Evolutionary conservation across 2,113 vertebrate genomes (phyloP).

Genomic region (Paracanthobrama guichenoti): DNA sequence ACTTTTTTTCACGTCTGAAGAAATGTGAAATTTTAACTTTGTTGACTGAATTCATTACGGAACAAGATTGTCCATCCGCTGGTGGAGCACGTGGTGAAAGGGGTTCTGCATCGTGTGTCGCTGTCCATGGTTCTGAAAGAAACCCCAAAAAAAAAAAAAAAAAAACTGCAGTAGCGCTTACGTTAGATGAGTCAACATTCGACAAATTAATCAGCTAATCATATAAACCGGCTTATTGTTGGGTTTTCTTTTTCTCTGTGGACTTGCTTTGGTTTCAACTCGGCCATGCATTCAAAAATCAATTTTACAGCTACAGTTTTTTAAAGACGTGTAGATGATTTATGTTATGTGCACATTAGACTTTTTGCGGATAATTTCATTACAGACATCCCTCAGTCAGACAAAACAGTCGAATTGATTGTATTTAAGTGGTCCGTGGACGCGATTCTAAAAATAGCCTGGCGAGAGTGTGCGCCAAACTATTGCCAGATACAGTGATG

Average conservation of each 20-base stretch:
- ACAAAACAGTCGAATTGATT: slow-evolving; percentile 45
- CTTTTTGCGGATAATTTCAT: background rate
- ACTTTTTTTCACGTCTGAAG: background rate
- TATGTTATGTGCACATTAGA: background rate
- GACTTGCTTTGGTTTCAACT: background rate
- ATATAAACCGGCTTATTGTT: background rate
- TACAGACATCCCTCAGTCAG: background rate
- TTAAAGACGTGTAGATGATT: background rate
- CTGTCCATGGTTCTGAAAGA: slow-evolving; percentile 46
- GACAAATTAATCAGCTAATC: background rate
- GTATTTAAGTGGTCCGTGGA: slow-evolving; percentile 24
- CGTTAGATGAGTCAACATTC: background rate
- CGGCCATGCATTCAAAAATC: no score
- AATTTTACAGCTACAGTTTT: background rate
- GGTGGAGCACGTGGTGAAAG: background rate
- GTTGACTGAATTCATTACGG: background rate
- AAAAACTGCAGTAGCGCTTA: background rate
- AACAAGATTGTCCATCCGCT: background rate
- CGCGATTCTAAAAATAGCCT: slow-evolving; percentile 50
- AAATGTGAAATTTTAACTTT: background rate
- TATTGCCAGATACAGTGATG: background rate
- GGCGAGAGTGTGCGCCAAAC: slow-evolving; percentile 21
- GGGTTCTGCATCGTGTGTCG: background rate
- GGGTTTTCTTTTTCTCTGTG: background rate
- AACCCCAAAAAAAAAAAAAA: slow-evolving; percentile 21